Evolutionary conservation across 2,888 invertebrate genomes (phyloP).

Genomic region (Carterocephalus palaemon): DNA sequence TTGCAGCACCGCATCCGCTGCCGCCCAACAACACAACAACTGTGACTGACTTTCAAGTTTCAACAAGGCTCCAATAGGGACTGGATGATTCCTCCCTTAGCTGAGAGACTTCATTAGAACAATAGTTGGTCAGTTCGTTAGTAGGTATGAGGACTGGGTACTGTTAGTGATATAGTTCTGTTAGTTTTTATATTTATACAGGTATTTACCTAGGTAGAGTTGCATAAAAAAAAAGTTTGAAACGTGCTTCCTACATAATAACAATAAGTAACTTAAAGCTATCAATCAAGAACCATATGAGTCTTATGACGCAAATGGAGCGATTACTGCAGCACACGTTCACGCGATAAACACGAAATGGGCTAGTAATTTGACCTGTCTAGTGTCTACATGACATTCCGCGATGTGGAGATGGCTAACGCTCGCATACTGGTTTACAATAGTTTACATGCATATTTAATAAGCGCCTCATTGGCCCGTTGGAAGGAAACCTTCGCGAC

Average conservation of each 20-base stretch:
- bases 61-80: too few relatives aligned
- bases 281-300: constrained; percentile 5
- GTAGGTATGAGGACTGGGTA: too few relatives aligned
- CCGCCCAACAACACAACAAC: too few relatives aligned
- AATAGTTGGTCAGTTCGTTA: too few relatives aligned
- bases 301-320: constrained; percentile 10
- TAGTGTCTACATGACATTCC: constrained; percentile 9
- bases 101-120: too few relatives aligned
- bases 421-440: constrained; percentile 10
- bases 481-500: constrained; percentile 45
- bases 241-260: constrained; percentile 1
- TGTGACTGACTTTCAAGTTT: too few relatives aligned
- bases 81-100: too few relatives aligned
- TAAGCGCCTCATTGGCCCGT: constrained; percentile 2
- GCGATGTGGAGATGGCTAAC: constrained; percentile 6
- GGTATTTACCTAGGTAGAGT: too few relatives aligned
- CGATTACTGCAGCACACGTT: neutral
- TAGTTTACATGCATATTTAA: too few relatives aligned
- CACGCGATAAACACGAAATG: constrained; percentile 4
- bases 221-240: neutral
- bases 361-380: constrained; percentile 7
- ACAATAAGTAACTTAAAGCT: constrained; percentile 3
- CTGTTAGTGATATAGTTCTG: too few relatives aligned
- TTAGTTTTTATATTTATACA: too few relatives aligned
- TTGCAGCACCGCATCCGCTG: too few relatives aligned